Base-by-base conservation (phyloP, 2,888 invertebrate genomes). In the Cephus nigrinus region DNA sequence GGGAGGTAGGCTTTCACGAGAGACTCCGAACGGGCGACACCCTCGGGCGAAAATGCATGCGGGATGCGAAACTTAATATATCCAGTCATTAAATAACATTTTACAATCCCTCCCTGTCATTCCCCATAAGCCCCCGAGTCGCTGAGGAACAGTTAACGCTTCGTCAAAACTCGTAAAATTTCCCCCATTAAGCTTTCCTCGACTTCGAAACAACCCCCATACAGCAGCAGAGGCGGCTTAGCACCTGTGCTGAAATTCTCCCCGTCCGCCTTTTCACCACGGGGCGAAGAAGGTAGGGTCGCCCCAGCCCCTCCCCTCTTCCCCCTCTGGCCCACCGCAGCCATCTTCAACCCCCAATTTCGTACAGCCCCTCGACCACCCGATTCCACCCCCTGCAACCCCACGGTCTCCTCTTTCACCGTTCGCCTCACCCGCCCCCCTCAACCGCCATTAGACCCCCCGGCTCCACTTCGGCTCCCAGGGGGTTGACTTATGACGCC, bases 401-500 rank as follows among this genome's bases (percentile, higher is more conserved):
- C 9, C 55, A 9, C 9, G 9, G 9, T 23, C 55, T 55, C 23
- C 55, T 12, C 71, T 35, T 23, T 69, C 40, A 3, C n/a, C 23
- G 12, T 34, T 68, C 76, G 33, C 77, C 69, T 75, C 80, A 79
- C 80, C 78, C 80, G 80, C 75, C 79, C 33, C 9, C 82, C 83
- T 35, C 84, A 35, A 81, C 80, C 84, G 81, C 88, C 87, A 86
- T 86, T 87, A 87, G 85, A 84, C 84, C 87, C 83, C 85, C 85
- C 23, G 23, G 1, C 55, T 55, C 55, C 9, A 32, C 55, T 23
- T 55, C 23, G 23, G 85, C 84, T 83, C 82, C 83, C 82, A 76
- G 82, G 82, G 84, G 84, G 84, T 88, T 88, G 88, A 89, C 88
- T 89, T 89, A 88, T 85, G 88, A 88, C 85, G 80, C 80, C 82